phyloP scores from a whole-genome alignment of 1,140 invertebrate genomes.

The Potamilus streckersoni region DNA sequence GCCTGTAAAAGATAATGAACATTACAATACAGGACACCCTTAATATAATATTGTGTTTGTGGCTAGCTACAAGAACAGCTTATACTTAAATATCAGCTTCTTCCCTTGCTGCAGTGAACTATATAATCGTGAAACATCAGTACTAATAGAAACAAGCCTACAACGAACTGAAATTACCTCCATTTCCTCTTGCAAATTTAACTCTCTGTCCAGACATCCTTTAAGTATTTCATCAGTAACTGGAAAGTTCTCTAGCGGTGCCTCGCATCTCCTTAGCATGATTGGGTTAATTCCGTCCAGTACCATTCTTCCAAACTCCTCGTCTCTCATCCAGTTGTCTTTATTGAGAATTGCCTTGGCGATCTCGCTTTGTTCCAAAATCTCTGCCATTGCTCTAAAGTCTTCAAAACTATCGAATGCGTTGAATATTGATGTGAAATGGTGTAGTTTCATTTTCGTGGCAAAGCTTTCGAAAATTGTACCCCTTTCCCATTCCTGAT shows the following conservation, averaged over 20 bases:
- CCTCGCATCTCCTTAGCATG: constrained; percentile 9
- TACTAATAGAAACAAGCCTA: neutral
- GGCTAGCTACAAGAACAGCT: neutral
- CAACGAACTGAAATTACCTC: constrained; percentile 9
- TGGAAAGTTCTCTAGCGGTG: constrained; percentile 15
- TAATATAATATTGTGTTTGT: neutral
- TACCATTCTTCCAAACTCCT: constrained; percentile 24
- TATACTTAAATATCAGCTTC: neutral
- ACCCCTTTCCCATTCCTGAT: constrained; percentile 20
- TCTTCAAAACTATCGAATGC: constrained; percentile 24
- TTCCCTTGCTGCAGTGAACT: neutral
- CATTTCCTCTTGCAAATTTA: constrained; percentile 24
- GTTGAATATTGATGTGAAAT: constrained; percentile 13
- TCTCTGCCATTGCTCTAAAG: constrained; percentile 15
- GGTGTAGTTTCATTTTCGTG: constrained; percentile 20
- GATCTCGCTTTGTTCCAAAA: constrained; percentile 12
- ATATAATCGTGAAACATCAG: neutral
- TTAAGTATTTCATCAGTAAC: constrained; percentile 25
- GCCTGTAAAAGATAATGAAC: constrained; percentile 8
- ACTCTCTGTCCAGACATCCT: constrained; percentile 13
- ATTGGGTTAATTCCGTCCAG: constrained; percentile 22
- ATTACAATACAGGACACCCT: neutral
- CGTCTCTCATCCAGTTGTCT: constrained; percentile 18
- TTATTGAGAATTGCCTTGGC: constrained; percentile 9
- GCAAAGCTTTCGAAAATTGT: constrained; percentile 16